Evolutionary conservation across 2,797 vertebrate species (phyloP).

Genomic region (Helostoma temminkii): DNA sequence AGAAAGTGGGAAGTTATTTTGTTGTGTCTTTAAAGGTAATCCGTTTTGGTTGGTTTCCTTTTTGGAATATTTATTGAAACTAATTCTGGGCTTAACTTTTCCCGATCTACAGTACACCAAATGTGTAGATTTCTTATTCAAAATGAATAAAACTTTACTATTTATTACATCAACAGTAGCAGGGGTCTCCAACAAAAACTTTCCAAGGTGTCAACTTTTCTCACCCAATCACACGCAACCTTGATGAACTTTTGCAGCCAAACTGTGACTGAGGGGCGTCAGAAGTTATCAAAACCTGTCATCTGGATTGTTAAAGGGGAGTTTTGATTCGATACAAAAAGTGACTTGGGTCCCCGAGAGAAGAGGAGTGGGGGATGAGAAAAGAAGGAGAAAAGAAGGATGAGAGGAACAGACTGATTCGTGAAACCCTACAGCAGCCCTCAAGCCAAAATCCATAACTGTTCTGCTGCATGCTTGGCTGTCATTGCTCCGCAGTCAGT

Average conservation of each 20-base stretch:
- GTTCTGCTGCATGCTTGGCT: constrained; percentile 64
- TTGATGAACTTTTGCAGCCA: constrained; percentile 63
- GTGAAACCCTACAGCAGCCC: constrained; percentile 79
- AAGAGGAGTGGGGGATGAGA: constrained; percentile 46
- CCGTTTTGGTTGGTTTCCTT: not conserved
- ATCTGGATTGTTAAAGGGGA: constrained; percentile 52
- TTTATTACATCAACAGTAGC: constrained; percentile 24
- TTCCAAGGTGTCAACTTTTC: constrained; percentile 46
- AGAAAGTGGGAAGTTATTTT: constrained; percentile 14
- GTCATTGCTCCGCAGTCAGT: constrained; percentile 71
- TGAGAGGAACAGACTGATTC: constrained; percentile 77
- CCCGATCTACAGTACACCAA: not conserved
- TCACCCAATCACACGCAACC: constrained; percentile 41
- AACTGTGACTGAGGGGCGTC: constrained; percentile 48
- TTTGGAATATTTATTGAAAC: not conserved
- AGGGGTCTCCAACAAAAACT: constrained; percentile 28
- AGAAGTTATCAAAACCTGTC: constrained; percentile 53
- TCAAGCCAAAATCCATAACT: constrained; percentile 81
- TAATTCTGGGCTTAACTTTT: not conserved
- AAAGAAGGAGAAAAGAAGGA: constrained; percentile 49
- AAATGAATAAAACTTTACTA: constrained; percentile 16
- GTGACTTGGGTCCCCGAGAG: constrained; percentile 55
- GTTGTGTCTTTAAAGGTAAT: not conserved
- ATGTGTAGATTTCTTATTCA: not conserved
- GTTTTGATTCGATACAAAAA: constrained; percentile 57